These are phyloP conservation scores for Anhinga rufa DNA, from an alignment of 2,113 vertebrate species.

Conservation along the genomic window DNA sequence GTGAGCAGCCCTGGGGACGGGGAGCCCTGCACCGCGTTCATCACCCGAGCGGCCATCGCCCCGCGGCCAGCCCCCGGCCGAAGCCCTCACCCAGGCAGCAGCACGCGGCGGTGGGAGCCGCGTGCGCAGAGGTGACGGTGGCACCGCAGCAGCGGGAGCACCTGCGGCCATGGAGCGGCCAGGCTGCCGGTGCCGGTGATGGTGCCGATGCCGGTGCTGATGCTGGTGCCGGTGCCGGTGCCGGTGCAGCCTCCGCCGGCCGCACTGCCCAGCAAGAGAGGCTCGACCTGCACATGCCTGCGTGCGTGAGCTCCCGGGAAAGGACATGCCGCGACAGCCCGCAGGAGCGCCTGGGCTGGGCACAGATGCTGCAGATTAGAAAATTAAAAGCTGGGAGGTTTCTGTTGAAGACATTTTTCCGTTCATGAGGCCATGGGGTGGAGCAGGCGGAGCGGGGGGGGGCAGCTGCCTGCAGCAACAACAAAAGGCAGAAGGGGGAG, in stretches of 20 bases:
- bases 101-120: not conserved
- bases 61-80: not conserved
- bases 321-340: not conserved
- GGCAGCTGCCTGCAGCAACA: conserved; percentile 20
- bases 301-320: not conserved
- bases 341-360: conserved; percentile 1
- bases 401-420: conserved; percentile 61
- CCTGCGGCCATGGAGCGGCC: fast-evolving
- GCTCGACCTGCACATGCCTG: not conserved
- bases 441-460: not conserved
- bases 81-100: not conserved
- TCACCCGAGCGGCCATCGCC: not conserved
- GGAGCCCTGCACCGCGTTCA: fast-evolving
- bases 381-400: conserved; percentile 21
- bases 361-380: conserved; percentile 57
- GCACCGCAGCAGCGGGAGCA: not conserved
- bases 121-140: fast-evolving
- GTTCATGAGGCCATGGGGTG: conserved; percentile 21
- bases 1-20: fast-evolving
- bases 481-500: conserved; percentile 28
- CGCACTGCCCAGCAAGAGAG: fast-evolving
- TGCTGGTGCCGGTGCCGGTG: too few relatives aligned
- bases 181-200: not conserved
- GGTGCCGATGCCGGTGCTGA: too few relatives aligned
- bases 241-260: not conserved